Base-by-base conservation (phyloP, 2,113 vertebrate species). In the Morone saxatilis region DNA sequence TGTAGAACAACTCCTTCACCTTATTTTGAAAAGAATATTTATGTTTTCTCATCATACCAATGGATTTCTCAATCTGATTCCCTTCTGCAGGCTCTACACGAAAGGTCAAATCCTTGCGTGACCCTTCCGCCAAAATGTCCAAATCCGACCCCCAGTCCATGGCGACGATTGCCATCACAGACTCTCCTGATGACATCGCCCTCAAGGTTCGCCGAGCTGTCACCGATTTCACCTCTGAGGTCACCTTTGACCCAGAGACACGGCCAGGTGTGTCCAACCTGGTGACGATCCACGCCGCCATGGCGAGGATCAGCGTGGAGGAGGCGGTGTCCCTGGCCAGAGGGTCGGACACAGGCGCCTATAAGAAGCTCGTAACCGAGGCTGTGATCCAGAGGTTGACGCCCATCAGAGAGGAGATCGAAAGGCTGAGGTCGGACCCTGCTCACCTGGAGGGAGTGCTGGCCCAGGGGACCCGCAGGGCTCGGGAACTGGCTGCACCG, bases 151-250 rank as follows among this genome's bases (percentile, higher is more conserved):
- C 97, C 0, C 96, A 97, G 51, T 87, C 73, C 12, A 89, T 97
- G 85, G 97, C 97, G 14, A 97, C 98, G 0, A 86, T 99, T 3
- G 75, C n/a, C 67, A 91, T 99, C 81, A 97, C 94, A 0, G 98
- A 99, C 93, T 94, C 95, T 38, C 96, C 98, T 0, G 97, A 99
- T 0, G 96, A 98, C 71, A 96, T 99, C 3, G 92, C 93, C 47
- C 89, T 95, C 56, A 99, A 99, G 71, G 94, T 99, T 77, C 97
- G 97, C 57, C 97, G 97, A 40, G 97, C 98, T 0, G 93, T 99
- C 85, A 99, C 98, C 0, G 98, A 99, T 95, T 98, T 96, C 76
- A 99, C 95, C 45, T 99, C 98, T 0, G 97, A 98, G 88, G 97
- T 99, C 74, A 98, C 97, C 70, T 99, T 96, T 0, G 96, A 99